These are phyloP conservation scores for Euplagia quadripunctaria DNA, from an alignment of 2,888 invertebrate species.

Conservation along the genomic window DNA sequence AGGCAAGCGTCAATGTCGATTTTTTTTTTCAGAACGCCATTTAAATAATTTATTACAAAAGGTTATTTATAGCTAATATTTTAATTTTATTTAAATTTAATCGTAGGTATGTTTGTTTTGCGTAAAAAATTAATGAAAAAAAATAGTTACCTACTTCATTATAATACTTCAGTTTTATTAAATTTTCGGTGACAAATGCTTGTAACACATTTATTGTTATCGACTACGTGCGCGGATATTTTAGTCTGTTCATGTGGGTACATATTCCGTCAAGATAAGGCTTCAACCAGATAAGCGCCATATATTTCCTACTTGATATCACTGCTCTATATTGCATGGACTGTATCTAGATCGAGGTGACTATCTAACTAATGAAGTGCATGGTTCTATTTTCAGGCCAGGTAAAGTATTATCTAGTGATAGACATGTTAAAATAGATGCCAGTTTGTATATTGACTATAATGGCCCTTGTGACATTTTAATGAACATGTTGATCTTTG, in stretches of 20 bases:
- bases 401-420: background rate
- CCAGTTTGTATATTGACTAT: background rate
- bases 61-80: too few species aligned
- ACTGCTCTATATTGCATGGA: slow-evolving; percentile 8
- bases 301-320: slow-evolving; percentile 31
- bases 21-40: too few species aligned
- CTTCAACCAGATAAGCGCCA: slow-evolving; percentile 36
- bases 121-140: too few species aligned
- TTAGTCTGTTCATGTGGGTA: slow-evolving; percentile 18
- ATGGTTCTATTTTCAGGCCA: slow-evolving; percentile 1
- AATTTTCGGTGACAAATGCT: background rate
- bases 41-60: too few species aligned
- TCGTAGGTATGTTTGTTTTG: too few species aligned
- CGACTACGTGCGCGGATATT: background rate
- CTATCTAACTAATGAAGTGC: background rate
- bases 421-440: background rate
- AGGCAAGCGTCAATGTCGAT: too few species aligned
- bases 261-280: slow-evolving; percentile 36
- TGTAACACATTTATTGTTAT: background rate
- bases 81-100: too few species aligned
- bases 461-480: too few species aligned
- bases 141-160: background rate
- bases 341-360: slow-evolving; percentile 6
- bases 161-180: background rate
- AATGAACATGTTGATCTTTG: too few species aligned